Evolutionary conservation across 2,888 invertebrate genomes (phyloP), one percentile per base, ranked within the genome.

Genomic region (Mesorhabditis sp.): DNA sequence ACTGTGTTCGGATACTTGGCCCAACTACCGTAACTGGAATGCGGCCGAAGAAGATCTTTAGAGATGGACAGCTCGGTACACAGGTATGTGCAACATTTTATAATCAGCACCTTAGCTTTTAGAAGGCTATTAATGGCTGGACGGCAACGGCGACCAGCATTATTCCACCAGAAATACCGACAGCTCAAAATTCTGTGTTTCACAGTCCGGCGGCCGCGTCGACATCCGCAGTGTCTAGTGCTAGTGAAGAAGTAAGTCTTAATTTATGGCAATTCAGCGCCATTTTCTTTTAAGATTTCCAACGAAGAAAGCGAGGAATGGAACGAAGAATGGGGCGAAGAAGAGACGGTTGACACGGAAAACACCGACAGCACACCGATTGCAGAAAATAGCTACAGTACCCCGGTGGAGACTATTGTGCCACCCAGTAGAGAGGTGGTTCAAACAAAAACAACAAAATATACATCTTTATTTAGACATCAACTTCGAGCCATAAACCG

Each of bases 321-420:
- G 58, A 50, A 50, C n/a, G 58, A 50, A n/a, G 58, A 50, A 13
- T 50, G 58, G 58, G 58, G 58, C 7, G 58, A 50, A 50, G 58
- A 50, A 13, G 58, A 50, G 58, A 2, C 7, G 2, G n/a, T 13
- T 13, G 7, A 10, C 10, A 50, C 7, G 7, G 58, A 50, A 50
- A 28, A 28, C 2, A 28, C 28, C 28, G 28, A 28, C 28, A 28
- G 28, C 28, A 28, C 28, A 28, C 28, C 28, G 28, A 28, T 28
- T 28, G 28, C 28, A 28, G 28, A 28, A 28, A 28, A 28, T 28
- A 28, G 28, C 28, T 28, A 28, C 28, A 28, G 28, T 28, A 28
- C 28, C 28, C 28, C 28, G 28, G 28, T 28, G 28, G 28, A 2
- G 28, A 28, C 28, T 28, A 28, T 28, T 28, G 28, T 1, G 28